Base-by-base conservation (phyloP, 1,140 invertebrate genomes). In the Battus philenor region DNA sequence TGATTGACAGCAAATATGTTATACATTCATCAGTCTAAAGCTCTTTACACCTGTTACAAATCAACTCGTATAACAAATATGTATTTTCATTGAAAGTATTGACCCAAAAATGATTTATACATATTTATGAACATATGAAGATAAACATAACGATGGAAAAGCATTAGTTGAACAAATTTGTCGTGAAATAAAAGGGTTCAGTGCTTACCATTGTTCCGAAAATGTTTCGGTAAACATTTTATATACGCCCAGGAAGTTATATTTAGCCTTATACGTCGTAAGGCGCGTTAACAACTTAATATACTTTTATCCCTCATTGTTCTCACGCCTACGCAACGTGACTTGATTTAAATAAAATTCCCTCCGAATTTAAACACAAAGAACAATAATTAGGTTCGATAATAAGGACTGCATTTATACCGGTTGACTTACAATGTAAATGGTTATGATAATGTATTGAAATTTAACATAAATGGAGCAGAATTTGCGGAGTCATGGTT, bases 381-480 rank as follows among this genome's bases (percentile, higher is more conserved):
- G 76, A 72, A 56, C 59, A 75, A 84, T 84, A 81, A 84, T 84
- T 84, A 84, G 68, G 70, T 68, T 55, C 73, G 59, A 73, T 81
- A 71, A 75, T 75, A 77, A 73, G n/a, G 60, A 57, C 49, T 62
- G 46, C 61, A 53, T 71, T 66, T 67, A 68, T 66, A 59, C 60
- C 53, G 50, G 61, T 61, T 57, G 59, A 64, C 57, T 57, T 60
- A 58, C 67, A 79, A 82, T 84, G 77, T 75, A 81, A 84, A 84
- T 84, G 60, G 61, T 70, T 84, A 84, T 84, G 77, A 76, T 81
- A 84, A 83, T 83, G 55, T 78, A 69, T 63, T 69, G 57, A 61
- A 69, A 70, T 74, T 76, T 66, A 78, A 73, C 67, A 68, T 79
- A 80, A 84, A 78, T 78, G 70, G 69, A 76, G 70, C 62, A 67